phyloP scores from a whole-genome alignment of 2,113 vertebrate species.

The Gallinago media region DNA sequence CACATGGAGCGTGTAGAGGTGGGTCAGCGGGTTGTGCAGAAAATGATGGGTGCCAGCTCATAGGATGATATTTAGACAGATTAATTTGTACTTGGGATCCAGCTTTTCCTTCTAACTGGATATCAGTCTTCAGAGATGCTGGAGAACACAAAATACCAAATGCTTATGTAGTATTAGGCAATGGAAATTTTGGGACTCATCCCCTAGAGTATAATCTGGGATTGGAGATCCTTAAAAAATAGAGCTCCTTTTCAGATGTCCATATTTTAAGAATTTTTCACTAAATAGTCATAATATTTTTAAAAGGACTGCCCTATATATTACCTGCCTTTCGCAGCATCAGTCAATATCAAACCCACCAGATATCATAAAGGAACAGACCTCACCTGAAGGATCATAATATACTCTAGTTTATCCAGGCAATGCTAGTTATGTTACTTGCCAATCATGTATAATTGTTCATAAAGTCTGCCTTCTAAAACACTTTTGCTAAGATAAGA shows the following conservation, averaged over 20 bases:
- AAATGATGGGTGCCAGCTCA: background rate
- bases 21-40: background rate
- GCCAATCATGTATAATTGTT: background rate
- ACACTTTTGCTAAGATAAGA: background rate
- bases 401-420: background rate
- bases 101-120: background rate
- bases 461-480: background rate
- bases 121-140: background rate
- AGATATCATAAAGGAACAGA: background rate
- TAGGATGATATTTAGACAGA: background rate
- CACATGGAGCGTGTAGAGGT: fast-evolving
- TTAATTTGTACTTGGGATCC: background rate
- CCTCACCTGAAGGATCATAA: background rate
- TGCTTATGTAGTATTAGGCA: background rate
- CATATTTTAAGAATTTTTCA: background rate
- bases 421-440: background rate
- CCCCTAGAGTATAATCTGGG: fast-evolving
- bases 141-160: background rate
- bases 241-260: background rate
- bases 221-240: background rate
- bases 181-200: background rate
- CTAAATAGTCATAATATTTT: background rate
- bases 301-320: background rate
- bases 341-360: background rate
- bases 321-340: background rate